phyloP scores from a whole-genome alignment of 2,113 vertebrate species.

The Pogona vitticeps region DNA sequence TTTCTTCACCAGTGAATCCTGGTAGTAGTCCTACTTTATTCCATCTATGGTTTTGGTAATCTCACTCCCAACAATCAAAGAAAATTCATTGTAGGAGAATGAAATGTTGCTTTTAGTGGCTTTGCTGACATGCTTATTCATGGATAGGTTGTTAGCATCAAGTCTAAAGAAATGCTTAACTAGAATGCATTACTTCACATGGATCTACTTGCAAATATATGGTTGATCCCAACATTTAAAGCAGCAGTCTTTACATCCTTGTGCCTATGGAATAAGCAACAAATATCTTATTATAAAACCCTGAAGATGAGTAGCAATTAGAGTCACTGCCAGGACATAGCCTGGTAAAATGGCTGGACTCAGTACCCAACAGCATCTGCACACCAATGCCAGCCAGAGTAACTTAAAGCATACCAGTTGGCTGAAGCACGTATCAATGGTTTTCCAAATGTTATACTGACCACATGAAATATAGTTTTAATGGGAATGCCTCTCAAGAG shows the following conservation, averaged over 20 bases:
- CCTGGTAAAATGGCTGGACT: neutral
- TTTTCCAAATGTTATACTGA: neutral
- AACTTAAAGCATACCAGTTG: neutral
- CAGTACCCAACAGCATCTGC: neutral
- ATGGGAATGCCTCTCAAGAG: neutral
- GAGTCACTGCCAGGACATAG: neutral
- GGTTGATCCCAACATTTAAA: neutral
- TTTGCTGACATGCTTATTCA: neutral
- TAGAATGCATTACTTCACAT: neutral
- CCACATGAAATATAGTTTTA: neutral
- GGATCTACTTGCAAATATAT: neutral
- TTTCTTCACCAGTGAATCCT: neutral
- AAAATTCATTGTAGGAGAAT: neutral
- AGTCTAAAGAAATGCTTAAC: neutral
- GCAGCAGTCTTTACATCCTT: neutral
- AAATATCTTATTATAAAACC: neutral
- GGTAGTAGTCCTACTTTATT: neutral
- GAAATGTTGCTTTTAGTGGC: neutral
- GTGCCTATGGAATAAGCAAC: neutral
- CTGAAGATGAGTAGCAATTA: neutral
- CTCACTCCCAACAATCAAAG: neutral
- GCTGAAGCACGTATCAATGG: neutral
- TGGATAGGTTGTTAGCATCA: neutral
- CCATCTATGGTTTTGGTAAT: neutral
- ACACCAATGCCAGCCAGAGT: neutral